Evolutionary conservation across 2,113 vertebrate genomes (phyloP), one percentile per base, ranked within the genome.

Genomic region (Cololabis saira): DNA sequence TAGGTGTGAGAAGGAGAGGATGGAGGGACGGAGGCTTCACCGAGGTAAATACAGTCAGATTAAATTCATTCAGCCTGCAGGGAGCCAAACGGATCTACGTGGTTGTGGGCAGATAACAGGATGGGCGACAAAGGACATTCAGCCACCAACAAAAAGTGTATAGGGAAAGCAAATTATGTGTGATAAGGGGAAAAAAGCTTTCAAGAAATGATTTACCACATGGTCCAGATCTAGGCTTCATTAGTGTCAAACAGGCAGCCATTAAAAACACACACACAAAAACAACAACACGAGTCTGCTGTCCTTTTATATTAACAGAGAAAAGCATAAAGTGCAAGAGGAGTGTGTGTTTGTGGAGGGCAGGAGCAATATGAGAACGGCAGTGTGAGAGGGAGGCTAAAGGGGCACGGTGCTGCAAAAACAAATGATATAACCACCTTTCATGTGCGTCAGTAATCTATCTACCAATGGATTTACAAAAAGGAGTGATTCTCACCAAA

Each of bases 381-480:
- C 65, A 49, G 70, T 8, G 40, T 47, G 60, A 47, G 64, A 67
- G 54, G 71, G 69, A 45, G 14, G 58, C 54, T 56, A 40, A 67
- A 72, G 81, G 74, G 71, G 48, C 61, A 54, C 10, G 13, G 22
- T 60, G 56, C 65, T 50, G 42, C 70, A 71, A 88, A 80, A 91
- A 89, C 76, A 80, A 85, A 83, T 83, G 74, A 89, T 85, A 80
- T 81, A 87, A 85, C 81, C 55, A 44, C 60, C 66, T 43, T 76
- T 81, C 40, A 63, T 75, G 65, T 56, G 60, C 63, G 45, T 74
- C 74, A 67, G 49, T 63, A 57, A 67, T 66, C 63, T 57, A 15
- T 4, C 47, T 9, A 5, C 16, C 16, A 10, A 5, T 1, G 22
- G 21, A 52, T 37, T 37, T 37, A 57, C 57, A 10, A 52, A 40